Base-by-base conservation (phyloP, 2,113 vertebrate species). In the Antigone vipio region DNA sequence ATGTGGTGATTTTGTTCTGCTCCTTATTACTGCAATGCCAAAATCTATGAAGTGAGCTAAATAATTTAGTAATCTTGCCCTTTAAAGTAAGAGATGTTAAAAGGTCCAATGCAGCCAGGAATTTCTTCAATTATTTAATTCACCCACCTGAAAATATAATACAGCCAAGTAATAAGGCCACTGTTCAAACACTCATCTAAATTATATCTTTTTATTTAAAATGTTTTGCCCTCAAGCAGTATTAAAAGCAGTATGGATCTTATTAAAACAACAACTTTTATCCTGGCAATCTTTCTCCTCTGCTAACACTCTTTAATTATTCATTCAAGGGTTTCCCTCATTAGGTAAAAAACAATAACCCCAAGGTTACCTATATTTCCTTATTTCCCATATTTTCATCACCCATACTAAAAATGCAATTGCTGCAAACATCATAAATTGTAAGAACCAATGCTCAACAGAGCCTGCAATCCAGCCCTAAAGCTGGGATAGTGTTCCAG, bases 111-210 rank as follows among this genome's bases (percentile, higher is more conserved):
- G 42, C 27, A 72, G 56, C 59, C 74, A 64, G 20, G 44, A 64
- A 66, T 87, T 68, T 95, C 62, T 92, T 94, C 72, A 91, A 67
- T 90, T 74, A 84, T 88, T 96, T 93, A 93, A 92, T 85, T 77
- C 42, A 84, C 19, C 4, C 44, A 66, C 64, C 58, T 86, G 55
- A 88, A 75, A 85, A 73, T 44, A 64, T 8, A 44, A 75, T 63
- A 58, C 29, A 93, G 50, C 12, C 88, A 81, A 89, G 55, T 74
- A 92, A 85, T 47, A 68, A 17, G 27, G 40, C 18, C 24, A 38
- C 59, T 8, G 17, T 52, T 80, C 56, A 69, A 91, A 80, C 21
- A 68, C 32, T 82, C 34, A 38, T 78, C 45, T 75, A 85, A 89
- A 80, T 74, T 47, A 22, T 45, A 77, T 38, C 67, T 91, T 80